Base-by-base conservation (phyloP, 2,797 vertebrate genomes). In the Cossypha dichroa region DNA sequence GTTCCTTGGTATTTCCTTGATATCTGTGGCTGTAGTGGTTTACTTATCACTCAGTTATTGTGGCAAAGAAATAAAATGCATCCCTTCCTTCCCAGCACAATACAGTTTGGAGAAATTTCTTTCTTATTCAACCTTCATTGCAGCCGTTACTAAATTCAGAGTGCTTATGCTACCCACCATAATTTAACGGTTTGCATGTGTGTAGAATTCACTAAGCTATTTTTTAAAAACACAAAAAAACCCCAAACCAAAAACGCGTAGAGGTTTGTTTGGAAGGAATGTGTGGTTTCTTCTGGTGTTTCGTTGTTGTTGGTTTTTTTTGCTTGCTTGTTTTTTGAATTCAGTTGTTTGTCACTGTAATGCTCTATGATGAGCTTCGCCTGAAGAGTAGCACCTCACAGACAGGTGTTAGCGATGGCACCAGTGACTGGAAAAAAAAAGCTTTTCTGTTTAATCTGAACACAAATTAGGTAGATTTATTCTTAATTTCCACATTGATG, bases 231-330 rank as follows among this genome's bases (percentile, higher is more conserved):
- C 31, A 29, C 10, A 19, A 28, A 41, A 45, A 58, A n/a, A 0
- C 4, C 7, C 8, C 33, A 51, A 10, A n/a, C 7, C 4, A 10
- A 26, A 46, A 46, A 48, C 4, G 0, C 6, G 31, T 29, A 5
- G 3, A 38, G 7, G 4, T 15, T 19, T n/a, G 2, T 76, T 86
- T 21, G 19, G 9, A 31, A 59, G 9, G 7, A 11, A 6, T 31
- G 6, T 58, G 2, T 28, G 18, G 1, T 52, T 68, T n/a, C 2
- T 62, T 60, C 5, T 15, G 17, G 18, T 28, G 10, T 40, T 60
- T 40, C 5, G 5, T 10, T 51, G 2, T 19, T 46, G 1, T 8
- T 33, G 23, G n/a, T n/a, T n/a, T 28, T 7, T 15, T 16, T 4
- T 9, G 16, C 28, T 4, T 9, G 16, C 28, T 5, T 12, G 10